phyloP scores from a whole-genome alignment of 2,113 vertebrate genomes.

The Mesitornis unicolor region DNA sequence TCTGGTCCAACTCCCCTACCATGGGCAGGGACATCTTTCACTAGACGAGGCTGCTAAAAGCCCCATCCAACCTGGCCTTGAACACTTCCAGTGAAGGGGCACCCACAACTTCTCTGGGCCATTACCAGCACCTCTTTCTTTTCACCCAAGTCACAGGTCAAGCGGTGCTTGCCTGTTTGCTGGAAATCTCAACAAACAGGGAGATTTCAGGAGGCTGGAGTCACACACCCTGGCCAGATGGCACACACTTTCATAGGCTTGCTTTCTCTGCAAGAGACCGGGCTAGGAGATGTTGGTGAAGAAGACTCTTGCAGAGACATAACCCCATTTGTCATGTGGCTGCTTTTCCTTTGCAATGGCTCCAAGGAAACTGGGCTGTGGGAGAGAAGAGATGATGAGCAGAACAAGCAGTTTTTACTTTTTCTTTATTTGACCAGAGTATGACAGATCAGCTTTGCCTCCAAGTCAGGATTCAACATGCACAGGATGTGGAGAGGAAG shows the following conservation, averaged over 20 bases:
- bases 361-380: background rate
- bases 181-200: background rate
- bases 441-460: background rate
- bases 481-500: background rate
- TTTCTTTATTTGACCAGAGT: background rate
- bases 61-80: no score
- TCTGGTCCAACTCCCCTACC: no score
- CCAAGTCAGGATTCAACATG: background rate
- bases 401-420: background rate
- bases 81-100: no score
- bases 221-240: background rate
- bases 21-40: no score
- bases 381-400: background rate
- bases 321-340: rapidly evolving
- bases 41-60: no score
- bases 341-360: background rate
- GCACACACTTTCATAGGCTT: background rate
- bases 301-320: background rate
- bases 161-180: background rate
- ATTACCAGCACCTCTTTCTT: background rate
- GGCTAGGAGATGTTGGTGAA: background rate
- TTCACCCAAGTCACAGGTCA: background rate
- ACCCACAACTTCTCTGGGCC: no score
- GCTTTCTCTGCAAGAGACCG: background rate
- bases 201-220: background rate